Evolutionary conservation across 2,888 invertebrate genomes (phyloP).

Genomic region (Cheilosia soror): DNA sequence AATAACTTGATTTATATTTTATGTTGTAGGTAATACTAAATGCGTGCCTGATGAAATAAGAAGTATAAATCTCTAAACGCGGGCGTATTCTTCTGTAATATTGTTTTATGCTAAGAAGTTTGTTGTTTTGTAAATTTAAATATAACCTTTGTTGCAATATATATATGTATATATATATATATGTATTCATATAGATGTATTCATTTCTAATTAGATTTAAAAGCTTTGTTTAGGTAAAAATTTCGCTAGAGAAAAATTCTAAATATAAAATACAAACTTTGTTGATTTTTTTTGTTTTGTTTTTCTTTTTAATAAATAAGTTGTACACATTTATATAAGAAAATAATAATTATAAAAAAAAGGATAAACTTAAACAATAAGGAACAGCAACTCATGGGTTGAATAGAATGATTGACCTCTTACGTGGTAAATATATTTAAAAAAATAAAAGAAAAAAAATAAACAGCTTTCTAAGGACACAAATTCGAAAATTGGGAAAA

Average conservation of each 20-base stretch:
- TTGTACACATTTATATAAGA: slow-evolving; percentile 50
- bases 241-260: slow-evolving; percentile 70
- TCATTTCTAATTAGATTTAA: slow-evolving; percentile 60
- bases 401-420: slow-evolving; percentile 38
- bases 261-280: slow-evolving; percentile 66
- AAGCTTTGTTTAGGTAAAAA: slow-evolving; percentile 71
- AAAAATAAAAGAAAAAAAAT: slow-evolving; percentile 15
- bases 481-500: slow-evolving; percentile 58
- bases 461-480: slow-evolving; percentile 53
- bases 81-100: slow-evolving; percentile 30
- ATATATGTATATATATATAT: slow-evolving; percentile 46
- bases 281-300: slow-evolving; percentile 15
- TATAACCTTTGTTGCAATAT: slow-evolving; percentile 66
- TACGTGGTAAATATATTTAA: slow-evolving; percentile 7
- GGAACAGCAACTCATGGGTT: slow-evolving; percentile 58
- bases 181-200: slow-evolving; percentile 44
- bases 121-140: slow-evolving; percentile 63
- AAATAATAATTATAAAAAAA: slow-evolving; percentile 25
- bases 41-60: slow-evolving; percentile 51
- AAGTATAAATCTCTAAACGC: slow-evolving; percentile 42
- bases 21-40: slow-evolving; percentile 48
- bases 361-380: slow-evolving; percentile 33
- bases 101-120: slow-evolving; percentile 42
- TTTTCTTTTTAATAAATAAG: slow-evolving; percentile 41
- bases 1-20: slow-evolving; percentile 31